Conservation (phyloP, 2,888 invertebrate genomes). For the Altica lythri region DNA sequence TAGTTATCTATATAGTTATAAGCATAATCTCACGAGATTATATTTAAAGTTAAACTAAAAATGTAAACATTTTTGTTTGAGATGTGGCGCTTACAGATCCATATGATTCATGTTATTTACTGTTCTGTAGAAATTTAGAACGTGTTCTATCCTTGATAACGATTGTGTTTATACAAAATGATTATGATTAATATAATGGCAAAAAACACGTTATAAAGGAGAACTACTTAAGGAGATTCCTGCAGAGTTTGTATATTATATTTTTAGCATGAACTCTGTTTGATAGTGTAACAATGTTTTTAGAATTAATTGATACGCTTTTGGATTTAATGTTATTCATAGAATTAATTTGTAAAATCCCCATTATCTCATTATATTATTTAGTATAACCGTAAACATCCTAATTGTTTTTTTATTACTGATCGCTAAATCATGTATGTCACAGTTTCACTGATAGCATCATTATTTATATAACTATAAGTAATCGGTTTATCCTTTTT, state of each 20-base stretch:
- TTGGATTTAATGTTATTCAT: neutral
- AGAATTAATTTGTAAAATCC: conserved; percentile 2
- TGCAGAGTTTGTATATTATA: conserved; percentile 32
- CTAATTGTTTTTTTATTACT: neutral
- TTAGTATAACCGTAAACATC: neutral
- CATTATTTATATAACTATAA: too few relatives aligned
- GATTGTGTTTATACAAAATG: conserved; percentile 5
- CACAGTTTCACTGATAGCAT: neutral
- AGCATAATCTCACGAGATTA: too few relatives aligned
- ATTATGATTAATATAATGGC: conserved; percentile 14
- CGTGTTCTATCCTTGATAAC: conserved; percentile 27
- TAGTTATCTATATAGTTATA: too few relatives aligned
- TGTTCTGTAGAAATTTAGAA: conserved; percentile 28
- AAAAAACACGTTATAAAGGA: conserved; percentile 22
- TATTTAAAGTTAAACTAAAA: conserved; percentile 5
- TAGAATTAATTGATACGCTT: neutral
- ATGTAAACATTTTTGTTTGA: conserved; percentile 21
- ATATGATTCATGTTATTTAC: conserved; percentile 17
- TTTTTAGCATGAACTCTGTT: conserved; percentile 33
- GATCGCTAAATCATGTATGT: neutral
- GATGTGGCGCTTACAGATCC: conserved; percentile 15
- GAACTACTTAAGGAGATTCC: conserved; percentile 12
- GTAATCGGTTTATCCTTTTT: too few relatives aligned
- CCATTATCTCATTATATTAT: conserved; percentile 15
- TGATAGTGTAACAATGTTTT: neutral